Percentiles rank a stretch among this genome's conserved stretches.
Evolutionary conservation across 2,797 vertebrate species (phyloP).

Genomic region (Crenichthys baileyi): DNA sequence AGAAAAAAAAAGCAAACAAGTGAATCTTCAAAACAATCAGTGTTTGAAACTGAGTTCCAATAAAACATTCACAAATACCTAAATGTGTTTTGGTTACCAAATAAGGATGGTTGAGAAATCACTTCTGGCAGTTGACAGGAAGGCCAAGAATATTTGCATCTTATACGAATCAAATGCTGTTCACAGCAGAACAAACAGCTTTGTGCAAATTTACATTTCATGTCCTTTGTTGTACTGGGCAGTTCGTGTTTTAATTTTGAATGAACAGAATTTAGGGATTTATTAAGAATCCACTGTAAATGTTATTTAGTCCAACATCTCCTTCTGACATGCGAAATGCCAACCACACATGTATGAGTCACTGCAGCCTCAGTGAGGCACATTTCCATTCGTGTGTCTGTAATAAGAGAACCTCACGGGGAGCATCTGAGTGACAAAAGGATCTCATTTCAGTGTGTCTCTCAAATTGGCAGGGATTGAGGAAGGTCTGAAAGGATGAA

Average conservation of each 20-base stretch:
- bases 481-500: slow-evolving; percentile 10
- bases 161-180: not conserved
- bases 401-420: slow-evolving; percentile 34
- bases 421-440: slow-evolving; percentile 14
- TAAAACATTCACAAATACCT: not conserved
- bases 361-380: not conserved
- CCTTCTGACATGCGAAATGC: not conserved
- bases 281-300: not conserved
- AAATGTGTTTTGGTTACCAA: slow-evolving; percentile 25
- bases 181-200: not conserved
- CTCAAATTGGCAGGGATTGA: not conserved
- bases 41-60: not conserved
- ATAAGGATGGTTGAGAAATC: not conserved
- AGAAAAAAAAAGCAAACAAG: not conserved
- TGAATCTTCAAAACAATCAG: not conserved
- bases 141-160: slow-evolving; percentile 16
- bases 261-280: not conserved
- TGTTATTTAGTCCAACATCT: not conserved
- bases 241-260: not conserved
- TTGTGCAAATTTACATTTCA: not conserved
- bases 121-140: not conserved
- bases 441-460: slow-evolving; percentile 26
- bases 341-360: slow-evolving; percentile 10
- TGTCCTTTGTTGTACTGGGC: not conserved
- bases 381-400: slow-evolving; percentile 6